These are phyloP conservation scores for Nothoprocta perdicaria DNA, from an alignment of 2,113 vertebrate species.

Conservation along the genomic window DNA sequence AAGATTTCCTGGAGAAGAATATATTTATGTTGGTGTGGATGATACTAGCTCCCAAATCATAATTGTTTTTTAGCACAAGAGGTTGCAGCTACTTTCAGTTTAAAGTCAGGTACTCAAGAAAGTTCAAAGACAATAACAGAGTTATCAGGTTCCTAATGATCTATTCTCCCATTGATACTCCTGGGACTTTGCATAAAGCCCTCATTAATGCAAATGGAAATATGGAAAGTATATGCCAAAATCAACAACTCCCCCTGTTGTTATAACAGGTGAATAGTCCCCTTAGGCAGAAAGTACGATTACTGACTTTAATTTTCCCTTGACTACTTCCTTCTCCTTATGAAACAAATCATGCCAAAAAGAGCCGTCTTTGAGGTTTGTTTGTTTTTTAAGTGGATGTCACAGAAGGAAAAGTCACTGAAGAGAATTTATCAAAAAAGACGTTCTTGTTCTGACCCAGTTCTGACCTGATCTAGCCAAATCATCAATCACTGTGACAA, in stretches of 20 bases:
- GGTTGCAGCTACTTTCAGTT: constrained; percentile 6
- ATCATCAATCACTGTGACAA: constrained; percentile 55
- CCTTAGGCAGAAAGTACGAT: constrained; percentile 63
- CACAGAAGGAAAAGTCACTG: constrained; percentile 43
- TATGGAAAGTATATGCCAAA: constrained; percentile 50
- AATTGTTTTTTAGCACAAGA: constrained; percentile 19
- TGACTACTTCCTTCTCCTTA: constrained; percentile 42
- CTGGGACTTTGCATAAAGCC: constrained; percentile 64
- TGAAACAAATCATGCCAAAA: constrained; percentile 66
- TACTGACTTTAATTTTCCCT: constrained; percentile 66
- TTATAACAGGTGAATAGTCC: constrained; percentile 62
- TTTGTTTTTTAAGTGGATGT: constrained; percentile 63
- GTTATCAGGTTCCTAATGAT: constrained; percentile 71
- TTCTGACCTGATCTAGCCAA: constrained; percentile 49
- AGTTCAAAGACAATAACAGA: constrained; percentile 65
- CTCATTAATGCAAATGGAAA: constrained; percentile 73
- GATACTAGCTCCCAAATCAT: neutral
- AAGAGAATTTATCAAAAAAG: constrained; percentile 66
- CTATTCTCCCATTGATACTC: constrained; percentile 73
- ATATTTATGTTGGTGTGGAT: constrained; percentile 21
- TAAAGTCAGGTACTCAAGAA: constrained; percentile 52
- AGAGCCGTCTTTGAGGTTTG: constrained; percentile 8
- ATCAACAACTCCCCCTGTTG: constrained; percentile 70
- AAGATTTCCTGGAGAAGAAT: constrained; percentile 31
- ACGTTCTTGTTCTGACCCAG: constrained; percentile 5